Conservation (phyloP, 2,113 vertebrate genomes). For the Pipra filicauda region DNA sequence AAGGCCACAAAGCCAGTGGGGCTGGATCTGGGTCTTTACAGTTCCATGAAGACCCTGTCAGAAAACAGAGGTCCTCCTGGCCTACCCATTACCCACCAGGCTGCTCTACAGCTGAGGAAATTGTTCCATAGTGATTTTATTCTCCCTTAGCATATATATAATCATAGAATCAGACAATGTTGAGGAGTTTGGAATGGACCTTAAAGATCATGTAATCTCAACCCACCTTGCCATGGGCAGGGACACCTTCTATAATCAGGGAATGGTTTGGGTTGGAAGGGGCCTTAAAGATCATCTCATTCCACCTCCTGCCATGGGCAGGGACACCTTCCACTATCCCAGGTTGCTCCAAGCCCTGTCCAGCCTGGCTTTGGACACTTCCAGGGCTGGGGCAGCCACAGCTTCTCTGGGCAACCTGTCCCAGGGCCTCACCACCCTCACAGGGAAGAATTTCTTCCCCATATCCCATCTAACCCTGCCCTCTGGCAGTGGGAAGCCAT, state of each 20-base stretch:
- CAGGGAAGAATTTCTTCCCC: neutral
- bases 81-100: neutral
- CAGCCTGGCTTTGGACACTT: neutral
- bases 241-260: neutral
- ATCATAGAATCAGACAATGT: neutral
- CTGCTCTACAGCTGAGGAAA: neutral
- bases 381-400: neutral
- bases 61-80: neutral
- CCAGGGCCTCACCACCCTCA: neutral
- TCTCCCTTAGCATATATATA: neutral
- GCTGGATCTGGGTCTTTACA: neutral
- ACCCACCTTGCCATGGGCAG: neutral
- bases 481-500: neutral
- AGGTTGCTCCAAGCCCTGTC: neutral
- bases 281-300: no score
- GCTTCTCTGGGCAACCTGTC: neutral
- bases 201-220: neutral
- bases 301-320: neutral
- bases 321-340: neutral
- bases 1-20: neutral
- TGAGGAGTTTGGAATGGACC: neutral
- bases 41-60: accelerated
- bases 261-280: neutral
- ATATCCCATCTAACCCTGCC: neutral
- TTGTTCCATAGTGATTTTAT: neutral